Evolutionary conservation across 2,888 invertebrate genomes (phyloP).

Genomic region (Catocala nupta): DNA sequence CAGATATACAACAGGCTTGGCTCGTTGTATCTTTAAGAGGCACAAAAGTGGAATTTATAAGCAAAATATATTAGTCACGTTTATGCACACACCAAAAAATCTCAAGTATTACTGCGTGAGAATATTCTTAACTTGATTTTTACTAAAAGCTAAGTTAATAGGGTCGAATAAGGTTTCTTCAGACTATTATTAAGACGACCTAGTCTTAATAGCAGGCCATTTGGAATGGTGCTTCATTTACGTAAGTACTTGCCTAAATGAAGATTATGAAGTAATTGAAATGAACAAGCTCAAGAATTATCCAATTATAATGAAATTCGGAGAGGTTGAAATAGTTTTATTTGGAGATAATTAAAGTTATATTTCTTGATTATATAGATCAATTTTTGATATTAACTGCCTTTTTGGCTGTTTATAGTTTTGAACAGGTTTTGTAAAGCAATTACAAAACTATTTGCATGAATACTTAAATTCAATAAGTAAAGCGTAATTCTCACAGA

Average conservation of each 20-base stretch:
- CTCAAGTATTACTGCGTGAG: not conserved
- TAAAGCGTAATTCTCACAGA: too few relatives aligned
- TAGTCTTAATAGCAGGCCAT: constrained; percentile 14
- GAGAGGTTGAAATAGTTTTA: constrained; percentile 1
- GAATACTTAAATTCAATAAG: too few relatives aligned
- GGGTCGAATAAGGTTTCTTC: constrained; percentile 12
- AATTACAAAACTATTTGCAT: too few relatives aligned
- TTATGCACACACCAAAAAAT: not conserved
- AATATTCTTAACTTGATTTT: constrained; percentile 18
- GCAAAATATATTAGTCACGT: not conserved
- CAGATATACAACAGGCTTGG: too few relatives aligned
- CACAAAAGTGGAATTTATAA: too few relatives aligned
- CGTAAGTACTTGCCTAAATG: constrained; percentile 27
- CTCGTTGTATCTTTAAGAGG: too few relatives aligned
- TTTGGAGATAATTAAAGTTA: not conserved
- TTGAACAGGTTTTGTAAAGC: too few relatives aligned
- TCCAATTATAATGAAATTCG: constrained; percentile 30
- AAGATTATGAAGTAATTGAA: constrained; percentile 35
- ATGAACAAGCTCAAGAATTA: constrained; percentile 31
- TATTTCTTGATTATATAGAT: not conserved
- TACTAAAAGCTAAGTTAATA: constrained; percentile 15
- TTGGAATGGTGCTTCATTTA: constrained; percentile 20
- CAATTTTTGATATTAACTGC: too few relatives aligned
- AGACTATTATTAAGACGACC: constrained; percentile 18
- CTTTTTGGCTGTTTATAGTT: too few relatives aligned